Base-by-base conservation (phyloP, 2,113 vertebrate species). In the Etheostoma spectabile region DNA sequence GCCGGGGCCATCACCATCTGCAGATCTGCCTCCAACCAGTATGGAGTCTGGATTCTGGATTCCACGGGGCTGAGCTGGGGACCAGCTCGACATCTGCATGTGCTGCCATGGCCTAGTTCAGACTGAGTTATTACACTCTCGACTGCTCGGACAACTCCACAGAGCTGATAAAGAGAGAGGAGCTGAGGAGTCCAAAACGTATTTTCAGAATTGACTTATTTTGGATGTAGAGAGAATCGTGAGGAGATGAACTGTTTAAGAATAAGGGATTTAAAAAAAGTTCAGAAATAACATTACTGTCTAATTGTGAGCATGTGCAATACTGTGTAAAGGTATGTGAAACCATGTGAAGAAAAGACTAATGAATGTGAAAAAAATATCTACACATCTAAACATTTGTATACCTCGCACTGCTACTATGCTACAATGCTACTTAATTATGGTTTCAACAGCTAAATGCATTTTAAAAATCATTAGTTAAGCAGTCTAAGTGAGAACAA, bases 41-140 rank as follows among this genome's bases (percentile, higher is more conserved):
- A 10, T 12, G 51, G 61, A 15, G 83, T 67, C 80, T 75, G 81
- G 38, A 79, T 67, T 67, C 80, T 75, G 81, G 38, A 79, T 67
- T 78, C 78, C 70, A 68, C 53, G 3, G 79, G 71, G 74, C 70
- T 24, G 77, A 79, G 65, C 79, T 60, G 53, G 80, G 77, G 80
- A 82, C 75, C 63, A 35, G 82, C 84, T 63, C 74, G 76, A 84
- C 89, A 92, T 91, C 84, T 89, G 87, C 88, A 90, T 77, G 78
- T 65, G 64, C 73, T 69, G 84, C 88, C n/a, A 59, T 94, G 94
- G 86, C 94, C 94, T 92, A 93, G 67, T 94, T 95, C 90, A 87
- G 79, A 76, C 82, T 92, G 85, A 92, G 72, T 84, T 81, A 83
- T 92, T 86, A 83, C 79, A 65, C 68, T 86, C 76, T 84, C 53